Evolutionary conservation across 2,888 invertebrate genomes (phyloP).

Genomic region (Hoplodrina ambigua): DNA sequence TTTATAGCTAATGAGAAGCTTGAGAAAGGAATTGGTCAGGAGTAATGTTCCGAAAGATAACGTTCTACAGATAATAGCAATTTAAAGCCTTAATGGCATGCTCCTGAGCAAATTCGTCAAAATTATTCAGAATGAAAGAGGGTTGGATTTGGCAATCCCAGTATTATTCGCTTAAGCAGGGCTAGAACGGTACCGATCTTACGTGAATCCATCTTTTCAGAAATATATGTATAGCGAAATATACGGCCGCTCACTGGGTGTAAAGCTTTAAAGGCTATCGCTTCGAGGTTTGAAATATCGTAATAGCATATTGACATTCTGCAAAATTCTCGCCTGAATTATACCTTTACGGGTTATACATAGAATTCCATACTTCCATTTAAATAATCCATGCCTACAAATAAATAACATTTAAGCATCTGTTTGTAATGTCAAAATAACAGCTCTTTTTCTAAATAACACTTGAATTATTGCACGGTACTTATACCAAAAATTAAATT

Average conservation of each 20-base stretch:
- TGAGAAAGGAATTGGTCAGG: constrained; percentile 26
- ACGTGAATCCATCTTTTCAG: constrained; percentile 57
- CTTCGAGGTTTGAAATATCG: constrained; percentile 51
- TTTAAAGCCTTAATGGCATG: constrained; percentile 58
- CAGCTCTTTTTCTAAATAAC: no score
- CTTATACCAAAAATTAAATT: no score
- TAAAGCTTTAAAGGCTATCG: constrained; percentile 49
- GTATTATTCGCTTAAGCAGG: constrained; percentile 61
- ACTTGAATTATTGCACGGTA: no score
- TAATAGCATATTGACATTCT: constrained; percentile 37
- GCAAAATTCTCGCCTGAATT: constrained; percentile 30
- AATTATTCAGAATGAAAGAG: constrained; percentile 60
- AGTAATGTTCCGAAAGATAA: constrained; percentile 38
- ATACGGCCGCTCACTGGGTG: constrained; percentile 52
- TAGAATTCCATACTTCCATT: background rate
- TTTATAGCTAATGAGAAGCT: constrained; percentile 37
- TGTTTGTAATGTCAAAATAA: no score
- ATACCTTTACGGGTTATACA: background rate
- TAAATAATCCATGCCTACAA: no score
- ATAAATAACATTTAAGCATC: no score
- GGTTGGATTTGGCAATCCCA: constrained; percentile 54
- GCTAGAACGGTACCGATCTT: constrained; percentile 41
- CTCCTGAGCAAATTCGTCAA: constrained; percentile 57
- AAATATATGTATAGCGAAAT: constrained; percentile 51
- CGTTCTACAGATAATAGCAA: constrained; percentile 52